Conservation (phyloP, 2,888 invertebrate species). For the Chirona hameri region DNA sequence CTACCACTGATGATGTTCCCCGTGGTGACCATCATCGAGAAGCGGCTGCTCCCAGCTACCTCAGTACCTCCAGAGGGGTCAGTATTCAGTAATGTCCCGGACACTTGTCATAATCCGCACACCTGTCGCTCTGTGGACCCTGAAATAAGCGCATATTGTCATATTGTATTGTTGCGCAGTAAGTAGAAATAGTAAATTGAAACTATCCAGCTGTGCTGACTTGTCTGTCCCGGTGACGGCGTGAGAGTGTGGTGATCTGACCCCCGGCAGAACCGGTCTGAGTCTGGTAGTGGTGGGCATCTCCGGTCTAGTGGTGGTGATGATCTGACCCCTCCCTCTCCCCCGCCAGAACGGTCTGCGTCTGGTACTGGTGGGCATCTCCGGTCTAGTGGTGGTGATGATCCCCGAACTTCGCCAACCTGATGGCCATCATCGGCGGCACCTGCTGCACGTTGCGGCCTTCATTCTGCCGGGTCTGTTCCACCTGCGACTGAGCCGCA, state of each 20-base stretch:
- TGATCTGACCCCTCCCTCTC: conserved; percentile 40
- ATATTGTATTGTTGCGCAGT: too few species aligned
- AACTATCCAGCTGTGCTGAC: too few species aligned
- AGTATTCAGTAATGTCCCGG: conserved; percentile 13
- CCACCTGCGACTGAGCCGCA: conserved; percentile 41
- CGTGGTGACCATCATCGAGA: conserved; percentile 41
- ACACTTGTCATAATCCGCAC: too few species aligned
- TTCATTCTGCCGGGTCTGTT: conserved; percentile 50
- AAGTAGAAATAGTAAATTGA: too few species aligned
- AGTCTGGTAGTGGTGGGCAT: conserved; percentile 46
- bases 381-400: conserved; percentile 47
- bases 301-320: conserved; percentile 48
- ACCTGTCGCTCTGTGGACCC: too few species aligned
- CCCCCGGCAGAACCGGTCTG: conserved; percentile 44
- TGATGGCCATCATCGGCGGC: conserved; percentile 51
- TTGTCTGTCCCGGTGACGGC: too few species aligned
- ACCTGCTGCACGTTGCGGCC: conserved; percentile 50
- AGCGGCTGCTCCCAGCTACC: conserved; percentile 6
- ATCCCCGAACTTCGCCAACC: conserved; percentile 50
- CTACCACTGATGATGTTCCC: conserved; percentile 47
- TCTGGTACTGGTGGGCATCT: conserved; percentile 46
- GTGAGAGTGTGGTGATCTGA: too few species aligned
- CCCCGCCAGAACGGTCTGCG: conserved; percentile 45
- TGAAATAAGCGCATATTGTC: too few species aligned
- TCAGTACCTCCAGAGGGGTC: conserved; percentile 36